A percentile compares a stretch with the other conserved stretches of the same genome.
These are phyloP conservation scores for Dendrolimus pini DNA, from an alignment of 2,888 invertebrate species.

Conservation along the genomic window DNA sequence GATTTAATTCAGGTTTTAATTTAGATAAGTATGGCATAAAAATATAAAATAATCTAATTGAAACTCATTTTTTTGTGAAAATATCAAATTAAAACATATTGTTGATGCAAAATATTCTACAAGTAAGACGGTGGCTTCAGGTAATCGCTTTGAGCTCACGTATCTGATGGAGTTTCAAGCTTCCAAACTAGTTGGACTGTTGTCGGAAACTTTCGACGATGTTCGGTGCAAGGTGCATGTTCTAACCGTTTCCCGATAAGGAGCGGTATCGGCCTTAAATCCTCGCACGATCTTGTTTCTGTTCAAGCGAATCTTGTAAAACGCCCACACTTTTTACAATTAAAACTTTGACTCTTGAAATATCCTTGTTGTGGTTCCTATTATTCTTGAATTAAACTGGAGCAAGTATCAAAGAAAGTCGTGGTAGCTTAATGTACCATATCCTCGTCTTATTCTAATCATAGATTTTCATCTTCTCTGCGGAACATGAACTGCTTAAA, in stretches of 20 bases:
- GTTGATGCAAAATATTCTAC: too few relatives aligned
- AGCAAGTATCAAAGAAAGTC: too few relatives aligned
- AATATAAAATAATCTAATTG: too few relatives aligned
- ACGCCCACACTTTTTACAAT: neutral
- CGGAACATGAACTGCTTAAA: too few relatives aligned
- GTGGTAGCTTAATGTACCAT: too few relatives aligned
- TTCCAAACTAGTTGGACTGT: conserved; percentile 69
- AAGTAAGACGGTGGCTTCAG: conserved; percentile 25
- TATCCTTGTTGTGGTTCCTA: neutral
- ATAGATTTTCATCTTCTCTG: too few relatives aligned
- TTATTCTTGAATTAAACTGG: too few relatives aligned
- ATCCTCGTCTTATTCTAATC: too few relatives aligned
- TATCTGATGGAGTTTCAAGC: conserved; percentile 72
- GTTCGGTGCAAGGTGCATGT: conserved; percentile 59
- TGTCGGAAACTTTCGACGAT: conserved; percentile 61
- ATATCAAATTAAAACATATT: too few relatives aligned
- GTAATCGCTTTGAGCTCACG: conserved; percentile 64
- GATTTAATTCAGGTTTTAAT: too few relatives aligned
- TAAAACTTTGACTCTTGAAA: neutral
- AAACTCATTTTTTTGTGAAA: too few relatives aligned
- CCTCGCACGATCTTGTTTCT: conserved; percentile 42
- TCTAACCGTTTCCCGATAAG: conserved; percentile 59
- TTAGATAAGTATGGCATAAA: too few relatives aligned
- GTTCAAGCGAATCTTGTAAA: neutral
- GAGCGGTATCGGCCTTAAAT: conserved; percentile 56